Evolutionary conservation across 2,888 invertebrate genomes (phyloP).

Genomic region (Globia sparganii): DNA sequence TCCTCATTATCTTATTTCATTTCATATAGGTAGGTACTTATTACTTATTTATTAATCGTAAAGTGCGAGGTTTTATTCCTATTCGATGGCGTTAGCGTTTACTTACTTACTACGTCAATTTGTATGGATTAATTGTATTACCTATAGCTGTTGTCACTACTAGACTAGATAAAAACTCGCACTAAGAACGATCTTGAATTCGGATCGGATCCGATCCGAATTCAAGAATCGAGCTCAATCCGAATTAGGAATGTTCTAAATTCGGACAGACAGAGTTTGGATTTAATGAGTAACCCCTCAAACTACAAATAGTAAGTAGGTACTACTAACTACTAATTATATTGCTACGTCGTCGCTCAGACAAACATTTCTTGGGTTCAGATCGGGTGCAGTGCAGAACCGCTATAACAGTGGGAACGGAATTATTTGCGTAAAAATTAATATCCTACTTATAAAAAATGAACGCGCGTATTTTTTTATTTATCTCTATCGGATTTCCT

Average conservation of each 20-base stretch:
- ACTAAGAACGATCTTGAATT: too few relatives aligned
- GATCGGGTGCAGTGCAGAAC: background rate
- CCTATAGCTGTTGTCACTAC: background rate
- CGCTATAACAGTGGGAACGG: background rate
- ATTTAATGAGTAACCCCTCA: too few relatives aligned
- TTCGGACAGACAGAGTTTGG: background rate
- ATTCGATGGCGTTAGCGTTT: background rate
- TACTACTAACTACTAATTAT: too few relatives aligned
- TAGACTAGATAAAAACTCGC: background rate
- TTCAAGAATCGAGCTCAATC: background rate
- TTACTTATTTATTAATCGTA: background rate
- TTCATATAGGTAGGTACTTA: background rate
- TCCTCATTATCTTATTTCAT: background rate
- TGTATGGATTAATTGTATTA: background rate
- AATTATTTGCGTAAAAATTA: background rate
- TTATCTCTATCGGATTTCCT: slow-evolving; percentile 6
- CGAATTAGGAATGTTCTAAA: background rate
- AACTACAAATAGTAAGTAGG: too few relatives aligned
- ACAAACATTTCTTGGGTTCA: background rate
- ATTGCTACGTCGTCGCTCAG: background rate
- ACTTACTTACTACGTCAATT: background rate
- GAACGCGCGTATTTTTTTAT: background rate
- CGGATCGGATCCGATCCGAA: too few relatives aligned
- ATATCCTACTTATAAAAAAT: background rate
- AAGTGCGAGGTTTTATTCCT: background rate